A percentile compares a stretch with the other conserved stretches of the same genome.
These are phyloP conservation scores for Heteronetta atricapilla DNA, from an alignment of 2,113 vertebrate species.

Conservation along the genomic window DNA sequence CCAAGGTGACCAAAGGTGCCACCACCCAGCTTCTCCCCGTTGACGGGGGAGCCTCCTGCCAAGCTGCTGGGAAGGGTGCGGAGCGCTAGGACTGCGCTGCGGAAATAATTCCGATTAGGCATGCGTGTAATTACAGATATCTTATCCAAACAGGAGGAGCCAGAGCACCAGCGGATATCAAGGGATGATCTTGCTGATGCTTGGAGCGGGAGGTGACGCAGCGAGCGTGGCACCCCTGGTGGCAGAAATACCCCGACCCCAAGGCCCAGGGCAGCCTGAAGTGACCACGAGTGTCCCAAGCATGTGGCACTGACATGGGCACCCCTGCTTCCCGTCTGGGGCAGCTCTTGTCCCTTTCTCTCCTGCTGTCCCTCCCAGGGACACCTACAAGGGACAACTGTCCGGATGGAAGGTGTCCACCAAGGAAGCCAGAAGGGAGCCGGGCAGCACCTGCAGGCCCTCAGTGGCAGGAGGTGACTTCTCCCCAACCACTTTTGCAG, in stretches of 20 bases:
- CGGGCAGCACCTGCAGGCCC: background rate
- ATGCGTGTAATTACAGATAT: constrained; percentile 60
- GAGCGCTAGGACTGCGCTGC: background rate
- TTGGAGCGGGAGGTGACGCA: background rate
- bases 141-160: constrained; percentile 62
- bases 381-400: background rate
- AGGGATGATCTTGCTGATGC: background rate
- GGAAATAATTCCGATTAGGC: constrained; percentile 66
- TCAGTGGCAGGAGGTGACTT: too few relatives aligned
- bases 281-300: background rate
- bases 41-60: background rate
- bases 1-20: background rate
- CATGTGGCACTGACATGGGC: background rate
- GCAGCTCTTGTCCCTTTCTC: background rate
- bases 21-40: background rate
- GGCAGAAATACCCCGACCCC: rapidly evolving
- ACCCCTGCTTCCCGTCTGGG: background rate
- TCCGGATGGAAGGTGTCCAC: background rate
- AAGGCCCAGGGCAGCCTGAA: background rate
- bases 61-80: background rate
- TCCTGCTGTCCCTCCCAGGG: background rate
- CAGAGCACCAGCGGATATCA: constrained; percentile 23
- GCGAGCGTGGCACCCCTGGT: background rate
- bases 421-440: rapidly evolving
- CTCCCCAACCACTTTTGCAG: too few relatives aligned